A percentile compares a stretch with the other conserved stretches of the same genome.
These are phyloP conservation scores for Elgaria multicarinata DNA, from an alignment of 2,113 vertebrate genomes.

Conservation along the genomic window DNA sequence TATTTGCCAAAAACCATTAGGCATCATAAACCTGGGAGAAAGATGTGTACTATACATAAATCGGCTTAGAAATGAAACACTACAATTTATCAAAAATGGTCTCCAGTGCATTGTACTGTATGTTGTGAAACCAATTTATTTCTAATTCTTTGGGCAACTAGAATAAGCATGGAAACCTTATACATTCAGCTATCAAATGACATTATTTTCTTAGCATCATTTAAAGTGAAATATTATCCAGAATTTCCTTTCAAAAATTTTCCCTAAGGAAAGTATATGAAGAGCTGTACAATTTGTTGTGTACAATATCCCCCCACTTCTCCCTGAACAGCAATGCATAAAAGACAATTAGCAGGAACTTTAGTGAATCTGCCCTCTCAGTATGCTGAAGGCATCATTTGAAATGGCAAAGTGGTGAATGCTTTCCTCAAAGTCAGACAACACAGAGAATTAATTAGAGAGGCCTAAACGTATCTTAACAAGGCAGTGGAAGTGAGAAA, in stretches of 20 bases:
- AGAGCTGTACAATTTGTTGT: neutral
- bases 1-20: neutral
- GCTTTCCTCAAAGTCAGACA: neutral
- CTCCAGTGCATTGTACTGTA: neutral
- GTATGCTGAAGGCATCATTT: neutral
- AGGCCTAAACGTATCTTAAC: neutral
- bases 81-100: neutral
- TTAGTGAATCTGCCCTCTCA: neutral
- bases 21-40: neutral
- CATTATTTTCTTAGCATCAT: neutral
- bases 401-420: neutral
- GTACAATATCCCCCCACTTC: neutral
- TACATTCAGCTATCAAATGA: neutral
- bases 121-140: neutral
- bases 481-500: neutral
- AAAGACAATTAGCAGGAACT: neutral
- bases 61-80: neutral
- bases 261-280: neutral
- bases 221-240: neutral
- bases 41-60: neutral
- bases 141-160: neutral
- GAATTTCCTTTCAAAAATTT: neutral
- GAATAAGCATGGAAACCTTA: neutral
- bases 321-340: neutral
- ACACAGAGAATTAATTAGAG: conserved; percentile 2